Conservation (phyloP, 2,888 invertebrate genomes). For the Crioceris asparagi region DNA sequence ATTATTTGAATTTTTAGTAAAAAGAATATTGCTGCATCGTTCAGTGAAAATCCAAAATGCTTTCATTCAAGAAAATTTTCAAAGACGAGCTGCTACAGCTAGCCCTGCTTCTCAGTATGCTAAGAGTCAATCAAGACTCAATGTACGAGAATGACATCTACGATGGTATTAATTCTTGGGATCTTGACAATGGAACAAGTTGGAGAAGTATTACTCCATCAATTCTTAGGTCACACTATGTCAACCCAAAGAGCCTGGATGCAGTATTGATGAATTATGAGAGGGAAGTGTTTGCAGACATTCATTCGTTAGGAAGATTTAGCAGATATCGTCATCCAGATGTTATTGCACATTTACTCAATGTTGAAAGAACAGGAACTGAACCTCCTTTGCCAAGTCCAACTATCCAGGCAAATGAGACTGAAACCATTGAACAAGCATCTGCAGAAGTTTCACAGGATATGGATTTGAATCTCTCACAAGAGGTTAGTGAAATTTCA, state of each 20-base stretch:
- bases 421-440: slow-evolving; percentile 21
- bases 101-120: slow-evolving; percentile 67
- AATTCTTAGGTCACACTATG: slow-evolving; percentile 48
- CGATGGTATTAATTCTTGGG: slow-evolving; percentile 32
- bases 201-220: slow-evolving; percentile 51
- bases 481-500: slow-evolving; percentile 29
- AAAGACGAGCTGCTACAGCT: slow-evolving; percentile 73
- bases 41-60: slow-evolving; percentile 46
- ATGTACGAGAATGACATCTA: slow-evolving; percentile 47
- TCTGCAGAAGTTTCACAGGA: too few species aligned
- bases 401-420: slow-evolving; percentile 15
- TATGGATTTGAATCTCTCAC: slow-evolving; percentile 28
- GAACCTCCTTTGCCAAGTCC: slow-evolving; percentile 13
- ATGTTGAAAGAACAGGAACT: slow-evolving; percentile 39
- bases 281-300: slow-evolving; percentile 59
- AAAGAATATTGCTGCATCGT: neutral
- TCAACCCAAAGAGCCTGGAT: slow-evolving; percentile 64
- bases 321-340: slow-evolving; percentile 42
- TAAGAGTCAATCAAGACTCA: slow-evolving; percentile 65
- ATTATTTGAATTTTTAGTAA: too few species aligned
- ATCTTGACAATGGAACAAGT: slow-evolving; percentile 57
- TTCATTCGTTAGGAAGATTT: slow-evolving; percentile 59
- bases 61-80: slow-evolving; percentile 72
- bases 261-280: slow-evolving; percentile 61
- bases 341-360: slow-evolving; percentile 53